Percentiles rank a stretch among this genome's conserved stretches.
Evolutionary conservation across 2,113 vertebrate genomes (phyloP).

Genomic region (Boleophthalmus pectinirostris): DNA sequence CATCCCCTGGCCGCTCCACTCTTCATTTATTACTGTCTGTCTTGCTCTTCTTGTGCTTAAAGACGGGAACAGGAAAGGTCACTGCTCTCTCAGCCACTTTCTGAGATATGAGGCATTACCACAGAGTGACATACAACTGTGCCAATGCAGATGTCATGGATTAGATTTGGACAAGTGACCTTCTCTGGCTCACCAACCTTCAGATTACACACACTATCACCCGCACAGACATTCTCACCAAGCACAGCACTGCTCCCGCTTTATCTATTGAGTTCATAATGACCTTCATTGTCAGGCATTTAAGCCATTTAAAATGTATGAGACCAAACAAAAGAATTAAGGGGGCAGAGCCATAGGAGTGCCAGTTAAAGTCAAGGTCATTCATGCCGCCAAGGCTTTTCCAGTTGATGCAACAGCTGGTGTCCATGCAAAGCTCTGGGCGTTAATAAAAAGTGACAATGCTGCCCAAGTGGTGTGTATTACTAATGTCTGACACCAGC

Average conservation of each 20-base stretch:
- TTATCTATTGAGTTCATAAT: constrained; percentile 58
- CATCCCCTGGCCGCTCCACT: constrained; percentile 44
- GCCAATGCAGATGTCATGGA: constrained; percentile 61
- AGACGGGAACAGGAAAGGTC: constrained; percentile 66
- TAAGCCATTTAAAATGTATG: constrained; percentile 77
- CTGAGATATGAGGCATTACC: constrained; percentile 33
- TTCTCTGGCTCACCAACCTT: constrained; percentile 34
- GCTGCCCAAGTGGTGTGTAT: constrained; percentile 76
- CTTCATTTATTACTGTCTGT: constrained; percentile 34
- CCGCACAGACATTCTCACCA: constrained; percentile 13
- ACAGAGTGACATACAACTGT: constrained; percentile 35
- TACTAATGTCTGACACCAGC: constrained; percentile 79
- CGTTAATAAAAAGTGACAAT: constrained; percentile 84
- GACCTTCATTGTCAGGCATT: constrained; percentile 71
- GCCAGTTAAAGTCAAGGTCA: constrained; percentile 91
- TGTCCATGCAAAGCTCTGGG: constrained; percentile 87
- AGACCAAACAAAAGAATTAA: constrained; percentile 77
- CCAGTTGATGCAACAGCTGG: constrained; percentile 89
- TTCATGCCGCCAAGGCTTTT: constrained; percentile 77
- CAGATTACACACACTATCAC: constrained; percentile 48
- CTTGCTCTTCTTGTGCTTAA: constrained; percentile 23
- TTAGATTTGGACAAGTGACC: constrained; percentile 62
- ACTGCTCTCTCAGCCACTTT: constrained; percentile 55
- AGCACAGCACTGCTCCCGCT: constrained; percentile 2
- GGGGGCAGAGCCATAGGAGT: constrained; percentile 61